These are phyloP conservation scores for Homarus gammarus DNA, from an alignment of 2,888 invertebrate genomes.

Conservation along the genomic window DNA sequence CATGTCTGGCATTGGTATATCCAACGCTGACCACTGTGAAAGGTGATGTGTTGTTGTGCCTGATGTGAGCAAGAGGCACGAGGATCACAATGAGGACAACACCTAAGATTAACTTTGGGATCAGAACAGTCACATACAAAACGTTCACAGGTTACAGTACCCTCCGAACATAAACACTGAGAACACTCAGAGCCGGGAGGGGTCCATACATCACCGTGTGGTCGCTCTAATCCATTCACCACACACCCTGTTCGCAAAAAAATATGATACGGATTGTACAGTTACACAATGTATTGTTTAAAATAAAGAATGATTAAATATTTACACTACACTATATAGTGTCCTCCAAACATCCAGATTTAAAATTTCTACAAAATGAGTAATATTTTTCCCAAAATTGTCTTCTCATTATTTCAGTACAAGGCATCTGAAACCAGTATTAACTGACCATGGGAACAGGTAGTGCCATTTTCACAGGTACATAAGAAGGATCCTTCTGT, in stretches of 20 bases:
- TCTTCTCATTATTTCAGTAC: too few relatives aligned
- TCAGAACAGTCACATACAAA: conserved; percentile 85
- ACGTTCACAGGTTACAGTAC: conserved; percentile 84
- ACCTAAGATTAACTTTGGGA: conserved; percentile 80
- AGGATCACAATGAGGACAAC: conserved; percentile 88
- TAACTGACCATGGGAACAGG: conserved; percentile 69
- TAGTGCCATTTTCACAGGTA: conserved; percentile 82
- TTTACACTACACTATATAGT: too few relatives aligned
- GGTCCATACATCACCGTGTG: conserved; percentile 75
- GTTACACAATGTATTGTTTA: too few relatives aligned
- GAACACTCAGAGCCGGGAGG: conserved; percentile 73
- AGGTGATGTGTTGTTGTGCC: conserved; percentile 87
- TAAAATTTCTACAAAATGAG: too few relatives aligned
- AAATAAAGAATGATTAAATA: too few relatives aligned
- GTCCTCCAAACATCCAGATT: too few relatives aligned
- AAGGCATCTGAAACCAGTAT: too few relatives aligned
- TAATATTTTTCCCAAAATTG: too few relatives aligned
- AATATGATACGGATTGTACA: too few relatives aligned
- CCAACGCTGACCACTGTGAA: conserved; percentile 92
- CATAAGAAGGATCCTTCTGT: conserved; percentile 89
- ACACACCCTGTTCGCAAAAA: conserved; percentile 74
- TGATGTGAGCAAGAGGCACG: conserved; percentile 87
- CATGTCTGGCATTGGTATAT: conserved; percentile 94
- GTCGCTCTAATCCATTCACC: conserved; percentile 66
- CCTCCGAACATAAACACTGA: conserved; percentile 76